phyloP scores from a whole-genome alignment of 2,113 vertebrate genomes.

The Laticauda colubrina region DNA sequence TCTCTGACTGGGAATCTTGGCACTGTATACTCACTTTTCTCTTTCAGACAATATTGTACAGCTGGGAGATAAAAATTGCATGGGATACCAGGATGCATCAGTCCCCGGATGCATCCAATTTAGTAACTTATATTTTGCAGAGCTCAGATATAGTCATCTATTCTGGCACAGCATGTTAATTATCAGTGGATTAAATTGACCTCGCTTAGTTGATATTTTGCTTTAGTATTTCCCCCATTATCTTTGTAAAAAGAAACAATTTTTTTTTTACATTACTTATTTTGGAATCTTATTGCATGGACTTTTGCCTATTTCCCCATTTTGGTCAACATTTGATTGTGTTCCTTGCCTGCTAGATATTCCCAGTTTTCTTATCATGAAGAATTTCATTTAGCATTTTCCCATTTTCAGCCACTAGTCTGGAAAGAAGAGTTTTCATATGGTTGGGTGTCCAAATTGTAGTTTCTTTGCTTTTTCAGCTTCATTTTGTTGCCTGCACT shows the following conservation, averaged over 20 bases:
- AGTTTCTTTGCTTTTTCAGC: background rate
- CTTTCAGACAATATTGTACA: background rate
- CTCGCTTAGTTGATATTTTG: background rate
- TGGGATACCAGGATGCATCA: background rate
- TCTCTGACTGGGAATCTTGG: background rate
- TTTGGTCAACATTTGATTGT: constrained; percentile 3
- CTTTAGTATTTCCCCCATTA: background rate
- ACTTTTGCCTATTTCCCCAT: background rate
- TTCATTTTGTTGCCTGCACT: background rate
- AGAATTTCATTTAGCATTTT: background rate
- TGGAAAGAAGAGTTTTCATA: background rate
- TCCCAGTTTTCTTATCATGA: background rate
- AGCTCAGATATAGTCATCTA: background rate
- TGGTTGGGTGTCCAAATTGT: background rate
- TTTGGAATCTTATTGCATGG: constrained; percentile 4
- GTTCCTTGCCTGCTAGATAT: constrained; percentile 18
- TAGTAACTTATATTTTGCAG: background rate
- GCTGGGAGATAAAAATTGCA: background rate
- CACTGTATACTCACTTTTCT: background rate
- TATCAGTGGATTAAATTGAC: background rate
- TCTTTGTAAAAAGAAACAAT: background rate
- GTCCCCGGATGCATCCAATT: background rate
- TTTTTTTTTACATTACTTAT: background rate
- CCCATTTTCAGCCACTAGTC: background rate
- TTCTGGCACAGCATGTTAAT: background rate